A percentile compares a stretch with the other conserved stretches of the same genome.
These are phyloP conservation scores for Pangasianodon hypophthalmus DNA, from an alignment of 2,113 vertebrate genomes.

Conservation along the genomic window DNA sequence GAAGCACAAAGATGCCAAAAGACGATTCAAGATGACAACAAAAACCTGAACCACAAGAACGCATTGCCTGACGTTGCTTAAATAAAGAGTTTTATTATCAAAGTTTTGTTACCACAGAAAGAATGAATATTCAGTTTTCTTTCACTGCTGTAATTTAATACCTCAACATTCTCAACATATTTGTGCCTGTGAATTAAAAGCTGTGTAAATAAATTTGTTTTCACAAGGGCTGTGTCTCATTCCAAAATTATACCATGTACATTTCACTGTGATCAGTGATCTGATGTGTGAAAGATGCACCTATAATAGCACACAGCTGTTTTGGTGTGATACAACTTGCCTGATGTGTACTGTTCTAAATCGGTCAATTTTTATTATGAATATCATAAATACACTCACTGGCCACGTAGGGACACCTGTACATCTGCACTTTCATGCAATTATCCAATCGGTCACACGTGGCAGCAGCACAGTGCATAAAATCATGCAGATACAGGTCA, in stretches of 20 bases:
- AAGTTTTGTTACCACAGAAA: neutral
- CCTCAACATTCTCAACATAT: neutral
- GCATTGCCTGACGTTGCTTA: neutral
- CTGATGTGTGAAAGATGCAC: too few relatives aligned
- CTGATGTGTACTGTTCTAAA: neutral
- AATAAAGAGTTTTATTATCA: neutral
- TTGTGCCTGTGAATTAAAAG: neutral
- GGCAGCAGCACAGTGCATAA: neutral
- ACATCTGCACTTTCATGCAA: neutral
- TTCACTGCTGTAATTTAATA: slow-evolving; percentile 23
- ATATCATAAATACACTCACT: neutral
- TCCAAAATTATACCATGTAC: neutral
- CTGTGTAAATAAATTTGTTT: slow-evolving; percentile 11
- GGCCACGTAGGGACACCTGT: neutral
- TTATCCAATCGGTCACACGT: neutral
- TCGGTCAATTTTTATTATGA: neutral
- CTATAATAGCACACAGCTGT: neutral
- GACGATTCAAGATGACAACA: slow-evolving; percentile 72
- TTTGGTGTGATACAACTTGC: neutral
- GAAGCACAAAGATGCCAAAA: slow-evolving; percentile 88
- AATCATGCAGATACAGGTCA: neutral
- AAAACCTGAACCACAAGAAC: slow-evolving; percentile 57
- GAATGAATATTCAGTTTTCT: neutral
- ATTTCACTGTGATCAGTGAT: neutral
- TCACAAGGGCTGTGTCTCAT: too few relatives aligned